These are phyloP conservation scores for Stomatorhinus walkeri DNA, from an alignment of 2,797 vertebrate genomes.

Conservation along the genomic window DNA sequence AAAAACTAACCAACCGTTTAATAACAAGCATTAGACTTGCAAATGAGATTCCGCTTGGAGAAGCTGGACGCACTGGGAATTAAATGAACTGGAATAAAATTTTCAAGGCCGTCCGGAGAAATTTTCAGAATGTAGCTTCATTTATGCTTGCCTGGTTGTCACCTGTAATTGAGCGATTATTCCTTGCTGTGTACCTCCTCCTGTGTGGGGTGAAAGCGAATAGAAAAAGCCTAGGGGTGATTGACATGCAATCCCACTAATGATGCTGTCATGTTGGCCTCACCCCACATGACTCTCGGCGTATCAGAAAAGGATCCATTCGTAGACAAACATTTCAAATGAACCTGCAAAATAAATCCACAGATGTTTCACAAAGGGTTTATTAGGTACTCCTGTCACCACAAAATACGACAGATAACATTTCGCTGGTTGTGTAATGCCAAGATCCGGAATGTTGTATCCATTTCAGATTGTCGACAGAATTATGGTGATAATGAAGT, in stretches of 20 bases:
- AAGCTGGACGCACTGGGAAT: constrained; percentile 3
- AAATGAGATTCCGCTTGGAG: constrained; percentile 37
- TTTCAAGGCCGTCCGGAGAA: constrained; percentile 29
- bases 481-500: neutral
- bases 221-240: neutral
- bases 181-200: constrained; percentile 29
- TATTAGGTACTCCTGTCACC: neutral
- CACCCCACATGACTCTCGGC: neutral
- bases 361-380: neutral
- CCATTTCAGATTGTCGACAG: neutral
- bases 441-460: neutral
- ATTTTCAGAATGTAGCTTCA: constrained; percentile 35
- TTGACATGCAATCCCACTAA: neutral
- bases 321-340: neutral
- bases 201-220: neutral
- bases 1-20: constrained; percentile 39
- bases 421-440: neutral
- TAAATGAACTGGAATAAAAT: neutral
- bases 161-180: constrained; percentile 43
- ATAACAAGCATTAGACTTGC: constrained; percentile 42
- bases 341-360: neutral
- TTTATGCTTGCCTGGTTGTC: constrained; percentile 29
- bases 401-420: neutral
- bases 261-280: neutral
- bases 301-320: neutral